Evolutionary conservation across 1,140 invertebrate genomes (phyloP), one percentile per base, ranked within the genome.

Genomic region (Calliopsis andreniformis): DNA sequence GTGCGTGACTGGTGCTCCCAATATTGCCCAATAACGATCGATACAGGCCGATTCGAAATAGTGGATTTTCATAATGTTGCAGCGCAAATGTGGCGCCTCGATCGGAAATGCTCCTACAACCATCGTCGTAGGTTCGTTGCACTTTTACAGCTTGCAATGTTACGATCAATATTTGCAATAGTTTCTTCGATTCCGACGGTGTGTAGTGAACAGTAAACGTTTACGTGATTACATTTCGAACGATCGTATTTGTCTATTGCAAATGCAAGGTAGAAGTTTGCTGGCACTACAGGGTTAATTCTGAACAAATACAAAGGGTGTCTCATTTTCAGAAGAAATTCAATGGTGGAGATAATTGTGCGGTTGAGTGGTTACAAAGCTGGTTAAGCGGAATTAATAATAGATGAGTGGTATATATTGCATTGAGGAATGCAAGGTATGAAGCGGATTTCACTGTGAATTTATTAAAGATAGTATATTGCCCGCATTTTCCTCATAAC

Each of bases 381-480:
- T n/a, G n/a, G n/a, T n/a, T n/a, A n/a, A n/a, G n/a, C n/a, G n/a
- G n/a, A n/a, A n/a, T n/a, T n/a, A n/a, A n/a, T n/a, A n/a, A n/a
- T n/a, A n/a, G n/a, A n/a, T n/a, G n/a, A n/a, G n/a, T n/a, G n/a
- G n/a, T n/a, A n/a, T n/a, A n/a, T 43, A 42, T 30, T 49, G 25
- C n/a, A 43, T 55, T 10, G 49, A 16, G 23, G 70, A 73, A 73
- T 73, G 30, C 61, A 14, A 73, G 25, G 23, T 32, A 73, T 43
- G 70, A 18, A 55, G 23, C 28, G 49, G 32, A 14, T 55, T 66
- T 61, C n/a, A 6, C 7, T 30, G 28, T 10, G 56, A n/a, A 14
- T 28, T 61, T 66, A 73, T 55, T 72, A 66, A 73, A 53, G 49
- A 30, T 53, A n/a, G 20, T 25, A 14, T 53, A 30, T 72, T 72